Percentiles rank a stretch among this genome's conserved stretches.
Evolutionary conservation across 1,140 invertebrate genomes (phyloP).

Genomic region (Dreissena polymorpha): DNA sequence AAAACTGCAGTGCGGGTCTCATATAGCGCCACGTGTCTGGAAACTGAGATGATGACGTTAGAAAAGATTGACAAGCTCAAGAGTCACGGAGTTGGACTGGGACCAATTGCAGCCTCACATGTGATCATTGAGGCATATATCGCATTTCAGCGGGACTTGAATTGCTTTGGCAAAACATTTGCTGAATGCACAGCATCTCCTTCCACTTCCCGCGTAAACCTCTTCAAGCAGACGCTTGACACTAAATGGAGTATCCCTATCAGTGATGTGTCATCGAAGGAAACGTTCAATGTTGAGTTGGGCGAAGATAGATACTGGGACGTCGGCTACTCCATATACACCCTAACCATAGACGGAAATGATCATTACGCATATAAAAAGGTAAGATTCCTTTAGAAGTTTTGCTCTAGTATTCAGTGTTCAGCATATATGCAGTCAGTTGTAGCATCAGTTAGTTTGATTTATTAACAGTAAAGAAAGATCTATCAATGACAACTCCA

Average conservation of each 20-base stretch:
- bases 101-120: constrained; percentile 75
- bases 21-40: not conserved
- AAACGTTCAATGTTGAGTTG: constrained; percentile 28
- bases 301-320: constrained; percentile 44
- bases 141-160: constrained; percentile 8
- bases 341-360: not conserved
- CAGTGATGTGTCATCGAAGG: constrained; percentile 14
- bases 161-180: constrained; percentile 20
- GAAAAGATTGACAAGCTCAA: constrained; percentile 35
- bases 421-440: too few relatives aligned
- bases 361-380: constrained; percentile 17
- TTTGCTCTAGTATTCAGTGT: too few relatives aligned
- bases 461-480: too few relatives aligned
- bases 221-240: constrained; percentile 28
- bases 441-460: too few relatives aligned
- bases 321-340: constrained; percentile 40
- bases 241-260: constrained; percentile 21
- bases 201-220: not conserved
- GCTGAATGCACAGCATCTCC: not conserved
- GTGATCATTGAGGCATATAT: constrained; percentile 69
- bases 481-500: too few relatives aligned
- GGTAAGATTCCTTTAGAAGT: not conserved
- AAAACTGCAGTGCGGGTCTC: not conserved
- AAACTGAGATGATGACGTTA: constrained; percentile 17
- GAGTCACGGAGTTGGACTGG: constrained; percentile 51